Evolutionary conservation across 2,797 vertebrate genomes (phyloP), one percentile per base, ranked within the genome.

Genomic region (Anas acuta): DNA sequence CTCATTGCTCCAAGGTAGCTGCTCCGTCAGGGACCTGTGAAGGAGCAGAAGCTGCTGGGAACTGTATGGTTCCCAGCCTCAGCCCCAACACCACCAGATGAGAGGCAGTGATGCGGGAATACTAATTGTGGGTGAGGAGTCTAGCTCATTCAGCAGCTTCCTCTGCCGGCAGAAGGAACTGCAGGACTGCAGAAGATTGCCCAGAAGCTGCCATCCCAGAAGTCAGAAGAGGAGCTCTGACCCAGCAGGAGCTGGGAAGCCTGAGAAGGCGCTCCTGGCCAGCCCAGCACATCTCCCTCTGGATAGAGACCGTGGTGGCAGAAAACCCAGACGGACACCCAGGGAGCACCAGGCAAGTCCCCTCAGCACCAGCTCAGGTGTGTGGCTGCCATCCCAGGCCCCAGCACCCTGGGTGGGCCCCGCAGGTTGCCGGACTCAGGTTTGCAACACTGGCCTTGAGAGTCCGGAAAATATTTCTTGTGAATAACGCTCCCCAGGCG

Each of bases 361-460:
- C 61, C 47, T 53, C 49, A 19, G 13, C 66, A 75, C 35, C 60
- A 23, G 7, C 3, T 30, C 18, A 4, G 61, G 15, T 7, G 67
- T 35, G 57, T 18, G 4, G 9, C 60, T 11, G 5, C 69, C 39
- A 37, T 7, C 14, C 25, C 66, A 58, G 41, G 53, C 15, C 71
- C 5, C 0, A 0, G 14, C 58, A 33, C 14, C 56, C 2, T 0
- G 47, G 22, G 37, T 54, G 28, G 30, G 54, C 23, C 45, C 43
- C 56, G 54, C 37, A 4, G 3, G 5, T 5, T 51, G 39, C 61
- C 57, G 49, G 58, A 11, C 32, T 13, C 4, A 2, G 8, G 30
- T 20, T 66, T 1, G 3, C 51, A 70, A 26, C 58, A 45, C n/a
- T 1, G 21, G 45, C n/a, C 30, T 32, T 8, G 7, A 51, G 21